Evolutionary conservation across 2,113 vertebrate species (phyloP).

Genomic region (Xiphophorus couchianus): DNA sequence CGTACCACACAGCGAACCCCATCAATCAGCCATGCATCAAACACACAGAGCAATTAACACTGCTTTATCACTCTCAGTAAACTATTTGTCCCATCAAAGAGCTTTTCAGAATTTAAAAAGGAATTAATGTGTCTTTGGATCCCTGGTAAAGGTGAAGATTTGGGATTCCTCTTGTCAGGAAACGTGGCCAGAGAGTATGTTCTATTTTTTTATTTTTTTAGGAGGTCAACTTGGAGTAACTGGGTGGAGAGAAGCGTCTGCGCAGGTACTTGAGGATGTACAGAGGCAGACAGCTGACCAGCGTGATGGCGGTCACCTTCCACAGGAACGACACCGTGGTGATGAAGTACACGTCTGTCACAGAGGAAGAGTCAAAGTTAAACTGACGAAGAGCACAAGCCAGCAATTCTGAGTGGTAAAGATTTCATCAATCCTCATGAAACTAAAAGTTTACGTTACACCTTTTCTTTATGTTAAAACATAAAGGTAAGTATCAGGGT

Average conservation of each 20-base stretch:
- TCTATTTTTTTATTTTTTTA: slow-evolving; percentile 62
- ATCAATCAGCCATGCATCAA: slow-evolving; percentile 37
- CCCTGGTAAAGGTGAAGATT: slow-evolving; percentile 23
- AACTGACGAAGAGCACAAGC: not conserved
- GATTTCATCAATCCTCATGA: too few relatives aligned
- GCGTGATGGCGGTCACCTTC: slow-evolving; percentile 96
- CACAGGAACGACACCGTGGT: slow-evolving; percentile 93
- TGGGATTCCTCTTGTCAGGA: not conserved
- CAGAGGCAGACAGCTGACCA: slow-evolving; percentile 97
- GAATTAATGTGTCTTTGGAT: slow-evolving; percentile 18
- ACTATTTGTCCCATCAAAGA: slow-evolving; percentile 13
- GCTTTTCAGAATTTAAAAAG: slow-evolving; percentile 32
- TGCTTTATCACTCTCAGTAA: slow-evolving; percentile 4
- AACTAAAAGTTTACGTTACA: not conserved
- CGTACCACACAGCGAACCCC: not conserved
- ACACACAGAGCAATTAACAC: slow-evolving; percentile 26
- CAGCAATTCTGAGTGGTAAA: not conserved
- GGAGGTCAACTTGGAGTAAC: slow-evolving; percentile 95
- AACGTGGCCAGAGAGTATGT: too few relatives aligned
- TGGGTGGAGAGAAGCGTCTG: slow-evolving; percentile 94
- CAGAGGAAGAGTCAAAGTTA: slow-evolving; percentile 21
- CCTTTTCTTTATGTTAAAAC: too few relatives aligned
- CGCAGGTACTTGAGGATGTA: slow-evolving; percentile 98
- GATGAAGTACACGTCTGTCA: slow-evolving; percentile 95
- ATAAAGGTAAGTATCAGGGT: too few relatives aligned